A percentile compares a stretch with the other conserved stretches of the same genome.
These are phyloP conservation scores for Leptopilina boulardi DNA, from an alignment of 1,140 invertebrate species.

Conservation along the genomic window DNA sequence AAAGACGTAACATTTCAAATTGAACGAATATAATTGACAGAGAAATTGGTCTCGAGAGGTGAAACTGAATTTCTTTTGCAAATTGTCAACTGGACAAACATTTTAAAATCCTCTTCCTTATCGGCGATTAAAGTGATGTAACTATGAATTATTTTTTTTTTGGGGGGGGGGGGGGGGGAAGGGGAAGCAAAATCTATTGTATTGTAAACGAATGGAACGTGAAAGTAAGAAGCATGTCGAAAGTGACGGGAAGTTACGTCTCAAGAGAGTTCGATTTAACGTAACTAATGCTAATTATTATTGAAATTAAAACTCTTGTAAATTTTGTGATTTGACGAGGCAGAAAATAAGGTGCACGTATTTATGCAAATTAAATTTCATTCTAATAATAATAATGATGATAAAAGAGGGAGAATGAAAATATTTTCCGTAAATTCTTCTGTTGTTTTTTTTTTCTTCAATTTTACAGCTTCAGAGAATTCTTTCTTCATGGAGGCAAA, in stretches of 20 bases:
- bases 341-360: neutral
- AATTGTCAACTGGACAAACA: conserved; percentile 3
- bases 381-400: neutral
- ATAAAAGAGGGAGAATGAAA: neutral
- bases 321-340: neutral
- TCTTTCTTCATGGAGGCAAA: neutral
- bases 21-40: neutral
- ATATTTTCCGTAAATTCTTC: neutral
- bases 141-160: too few relatives aligned
- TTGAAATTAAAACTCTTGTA: conserved; percentile 16
- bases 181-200: conserved; percentile 55
- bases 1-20: neutral
- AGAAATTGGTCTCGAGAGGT: conserved; percentile 1
- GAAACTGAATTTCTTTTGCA: neutral
- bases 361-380: conserved; percentile 13
- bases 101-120: conserved; percentile 52
- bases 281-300: conserved; percentile 58
- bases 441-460: neutral
- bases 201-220: conserved; percentile 66
- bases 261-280: conserved; percentile 54
- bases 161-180: too few relatives aligned
- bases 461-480: conserved; percentile 7
- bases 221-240: conserved; percentile 70
- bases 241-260: conserved; percentile 68
- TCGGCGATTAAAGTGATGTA: conserved; percentile 52